Base-by-base conservation (phyloP, 2,113 vertebrate genomes). In the Prolemur simus region DNA sequence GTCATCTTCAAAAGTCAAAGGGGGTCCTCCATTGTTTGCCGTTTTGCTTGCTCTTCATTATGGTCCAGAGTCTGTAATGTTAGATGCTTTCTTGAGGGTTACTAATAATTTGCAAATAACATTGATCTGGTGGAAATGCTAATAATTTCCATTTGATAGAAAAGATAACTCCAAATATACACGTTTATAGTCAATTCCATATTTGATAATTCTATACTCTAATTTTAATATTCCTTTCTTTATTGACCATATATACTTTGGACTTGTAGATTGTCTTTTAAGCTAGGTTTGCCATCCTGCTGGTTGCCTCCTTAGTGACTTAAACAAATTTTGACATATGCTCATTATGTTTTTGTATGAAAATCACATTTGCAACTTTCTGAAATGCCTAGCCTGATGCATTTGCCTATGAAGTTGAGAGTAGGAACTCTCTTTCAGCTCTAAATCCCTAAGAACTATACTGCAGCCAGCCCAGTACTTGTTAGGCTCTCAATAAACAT, bases 221-320 rank as follows among this genome's bases (percentile, higher is more conserved):
- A 80, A 54, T 88, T 78, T 85, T 63, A 54, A 52, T 60, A 60
- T 42, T 85, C 2, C 63, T 91, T 90, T 49, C 8, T 88, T 85
- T 84, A 52, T 52, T 68, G 37, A 37, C 27, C 91, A 15, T 9
- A 29, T 17, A 18, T n/a, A 63, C 2, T n/a, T 58, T 64, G n/a
- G 3, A 52, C 11, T 69, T 3, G 49, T 18, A 37, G 5, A 49
- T n/a, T 87, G 20, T 66, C 27, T 78, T 92, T 84, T 66, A 89
- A 85, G 78, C 4, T 8, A 69, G 32, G 3, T 54, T 78, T 78
- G 14, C 6, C 39, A 73, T 69, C 47, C 1, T 87, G 11, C 18
- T 52, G 13, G 18, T 73, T 89, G 27, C 8, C n/a, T 66, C 8
- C 47, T 78, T 45, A 84, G n/a, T 66, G n/a, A 90, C 25, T 76